phyloP scores from a whole-genome alignment of 2,797 vertebrate genomes.

The Tolypeutes matacus region DNA sequence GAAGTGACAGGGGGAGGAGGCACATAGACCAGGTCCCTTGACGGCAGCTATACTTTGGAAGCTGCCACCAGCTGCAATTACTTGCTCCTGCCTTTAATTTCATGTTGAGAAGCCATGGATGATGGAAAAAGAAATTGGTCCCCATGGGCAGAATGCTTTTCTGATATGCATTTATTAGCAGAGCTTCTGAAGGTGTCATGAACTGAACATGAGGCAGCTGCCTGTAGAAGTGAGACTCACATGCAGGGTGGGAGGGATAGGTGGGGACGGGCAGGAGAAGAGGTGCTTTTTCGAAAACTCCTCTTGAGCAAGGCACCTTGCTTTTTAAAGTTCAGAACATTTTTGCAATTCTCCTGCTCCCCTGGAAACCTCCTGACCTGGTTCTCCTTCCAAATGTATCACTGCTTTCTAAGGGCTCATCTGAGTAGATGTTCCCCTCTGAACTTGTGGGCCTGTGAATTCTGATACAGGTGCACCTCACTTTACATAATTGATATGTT shows the following conservation, averaged over 20 bases:
- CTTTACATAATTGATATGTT: neutral
- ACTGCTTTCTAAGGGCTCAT: neutral
- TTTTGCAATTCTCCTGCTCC: neutral
- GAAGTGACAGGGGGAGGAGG: neutral
- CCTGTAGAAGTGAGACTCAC: constrained; percentile 52
- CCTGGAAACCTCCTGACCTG: neutral
- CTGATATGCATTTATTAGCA: constrained; percentile 77
- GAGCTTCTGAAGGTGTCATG: constrained; percentile 69
- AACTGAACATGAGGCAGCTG: constrained; percentile 71
- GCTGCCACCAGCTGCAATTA: constrained; percentile 73
- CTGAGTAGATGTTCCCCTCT: neutral
- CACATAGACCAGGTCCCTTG: neutral
- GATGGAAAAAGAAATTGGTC: constrained; percentile 89
- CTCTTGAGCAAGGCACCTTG: neutral
- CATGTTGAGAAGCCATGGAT: constrained; percentile 85
- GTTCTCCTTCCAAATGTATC: neutral
- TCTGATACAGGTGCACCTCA: neutral
- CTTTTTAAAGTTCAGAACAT: neutral
- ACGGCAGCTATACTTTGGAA: constrained; percentile 46
- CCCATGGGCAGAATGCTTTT: constrained; percentile 83
- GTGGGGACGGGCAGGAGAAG: constrained; percentile 56
- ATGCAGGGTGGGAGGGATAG: neutral
- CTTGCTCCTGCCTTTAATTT: constrained; percentile 75
- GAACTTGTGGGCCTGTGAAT: neutral
- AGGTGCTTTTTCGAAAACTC: neutral